Evolutionary conservation across 2,797 vertebrate species (phyloP), one percentile per base, ranked within the genome.

Genomic region (Buphagus erythrorhynchus): DNA sequence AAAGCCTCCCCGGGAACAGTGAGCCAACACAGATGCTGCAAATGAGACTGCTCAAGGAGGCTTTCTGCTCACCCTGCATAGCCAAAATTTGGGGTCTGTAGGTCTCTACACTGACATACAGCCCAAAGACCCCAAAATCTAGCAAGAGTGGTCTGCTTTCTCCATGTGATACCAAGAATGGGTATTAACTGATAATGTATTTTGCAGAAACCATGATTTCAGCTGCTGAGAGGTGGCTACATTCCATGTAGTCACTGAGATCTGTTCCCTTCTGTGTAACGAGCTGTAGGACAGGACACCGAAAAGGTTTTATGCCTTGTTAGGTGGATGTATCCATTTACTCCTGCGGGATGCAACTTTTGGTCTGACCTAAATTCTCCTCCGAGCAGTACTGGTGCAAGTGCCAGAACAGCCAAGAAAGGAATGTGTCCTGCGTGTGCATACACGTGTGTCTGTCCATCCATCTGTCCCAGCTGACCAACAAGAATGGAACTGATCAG

Each of bases 331-430:
- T 20, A 87, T 33, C 54, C 31, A 77, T 48, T 88, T 83, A 80
- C 62, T 86, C 68, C 65, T 45, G 35, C 0, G 1, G 75, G 57
- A 86, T 80, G 35, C 65, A 77, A 57, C 67, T 87, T 91, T 10
- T 68, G 36, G 65, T 40, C 68, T 80, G 92, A 94, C 91, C 93
- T 86, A 80, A 91, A 80, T 91, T 91, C 81, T 80, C 81, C 46
- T 43, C 66, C 13, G 13, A 74, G 58, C 17, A 62, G 66, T 74
- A 88, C 36, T 24, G 33, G 40, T 42, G 0, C 29, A 73, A 94
- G 43, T 20, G 65, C 80, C 75, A 76, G 61, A 87, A 77, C 6
- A 83, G 87, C 89, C 62, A 77, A 75, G 62, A 72, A 92, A 74
- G 66, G 55, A 92, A 88, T 18, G 67, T 49, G 71, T 51, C 8